These are phyloP conservation scores for Nyctibius bracteatus DNA, from an alignment of 2,113 vertebrate species.

Conservation along the genomic window DNA sequence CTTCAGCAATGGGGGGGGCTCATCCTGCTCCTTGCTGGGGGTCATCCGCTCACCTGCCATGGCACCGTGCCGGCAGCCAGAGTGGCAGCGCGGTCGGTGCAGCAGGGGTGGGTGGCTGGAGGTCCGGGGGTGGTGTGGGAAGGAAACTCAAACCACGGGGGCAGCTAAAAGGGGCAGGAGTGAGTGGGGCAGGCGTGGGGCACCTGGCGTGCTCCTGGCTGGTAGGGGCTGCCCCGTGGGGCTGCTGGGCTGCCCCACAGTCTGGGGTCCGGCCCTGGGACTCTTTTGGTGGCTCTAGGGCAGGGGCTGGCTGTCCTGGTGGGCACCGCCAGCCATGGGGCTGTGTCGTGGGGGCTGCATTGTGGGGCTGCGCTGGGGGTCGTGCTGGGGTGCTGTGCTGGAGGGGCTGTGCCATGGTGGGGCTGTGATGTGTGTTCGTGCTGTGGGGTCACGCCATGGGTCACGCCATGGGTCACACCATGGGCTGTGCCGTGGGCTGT, in stretches of 20 bases:
- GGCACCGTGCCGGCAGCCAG: rapidly evolving
- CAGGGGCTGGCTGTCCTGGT: background rate
- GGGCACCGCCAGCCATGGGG: background rate
- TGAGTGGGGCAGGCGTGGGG: background rate
- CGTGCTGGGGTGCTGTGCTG: background rate
- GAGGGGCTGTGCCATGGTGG: background rate
- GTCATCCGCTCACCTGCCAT: rapidly evolving
- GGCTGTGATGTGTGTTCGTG: background rate
- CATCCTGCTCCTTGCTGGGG: background rate
- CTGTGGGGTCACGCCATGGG: too few species aligned
- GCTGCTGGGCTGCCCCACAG: background rate
- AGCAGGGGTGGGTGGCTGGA: background rate
- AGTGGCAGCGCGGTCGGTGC: rapidly evolving
- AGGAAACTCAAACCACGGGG: background rate
- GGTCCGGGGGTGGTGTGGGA: background rate
- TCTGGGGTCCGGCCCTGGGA: background rate
- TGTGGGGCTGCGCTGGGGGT: background rate
- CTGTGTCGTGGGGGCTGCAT: background rate
- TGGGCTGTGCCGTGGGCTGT: background rate
- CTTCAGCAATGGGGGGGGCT: background rate
- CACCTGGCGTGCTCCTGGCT: background rate
- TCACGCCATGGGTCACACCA: too few species aligned
- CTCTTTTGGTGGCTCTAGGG: background rate
- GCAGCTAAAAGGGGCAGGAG: background rate
- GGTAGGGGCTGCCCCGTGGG: background rate